Percentiles rank a stretch among this genome's conserved stretches.
phyloP scores from a whole-genome alignment of 2,888 invertebrate genomes.

The Drosophila birchii region DNA sequence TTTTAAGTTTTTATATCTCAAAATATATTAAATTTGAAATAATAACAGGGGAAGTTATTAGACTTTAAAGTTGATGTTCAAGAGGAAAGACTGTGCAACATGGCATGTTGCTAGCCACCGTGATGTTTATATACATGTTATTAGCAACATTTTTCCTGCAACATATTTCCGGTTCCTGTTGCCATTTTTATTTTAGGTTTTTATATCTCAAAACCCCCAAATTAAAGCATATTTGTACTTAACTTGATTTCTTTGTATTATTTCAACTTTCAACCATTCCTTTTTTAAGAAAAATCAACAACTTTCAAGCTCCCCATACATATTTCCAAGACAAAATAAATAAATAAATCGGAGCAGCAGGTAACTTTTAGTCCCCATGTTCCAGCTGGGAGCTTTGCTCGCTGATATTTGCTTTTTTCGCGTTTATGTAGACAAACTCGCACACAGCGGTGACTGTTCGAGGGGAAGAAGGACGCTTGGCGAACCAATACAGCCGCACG shows the following conservation, averaged over 20 bases:
- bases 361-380: slow-evolving; percentile 17
- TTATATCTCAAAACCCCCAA: neutral
- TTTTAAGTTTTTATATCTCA: neutral
- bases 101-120: neutral
- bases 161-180: neutral
- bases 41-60: neutral
- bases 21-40: neutral
- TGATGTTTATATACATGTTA: no score
- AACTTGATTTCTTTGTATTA: neutral
- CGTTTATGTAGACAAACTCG: slow-evolving; percentile 46
- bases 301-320: neutral
- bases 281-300: neutral
- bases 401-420: slow-evolving; percentile 36
- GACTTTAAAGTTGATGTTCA: neutral
- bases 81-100: neutral
- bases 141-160: neutral
- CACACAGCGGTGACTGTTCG: slow-evolving; percentile 36
- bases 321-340: slow-evolving; percentile 1
- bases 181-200: neutral
- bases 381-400: slow-evolving; percentile 13
- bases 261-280: neutral
- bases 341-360: slow-evolving; percentile 10
- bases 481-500: slow-evolving; percentile 53
- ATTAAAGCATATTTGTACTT: neutral
- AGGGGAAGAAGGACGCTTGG: slow-evolving; percentile 59